These are phyloP conservation scores for Setophaga kirtlandii DNA, from an alignment of 2,113 vertebrate species.

Conservation along the genomic window DNA sequence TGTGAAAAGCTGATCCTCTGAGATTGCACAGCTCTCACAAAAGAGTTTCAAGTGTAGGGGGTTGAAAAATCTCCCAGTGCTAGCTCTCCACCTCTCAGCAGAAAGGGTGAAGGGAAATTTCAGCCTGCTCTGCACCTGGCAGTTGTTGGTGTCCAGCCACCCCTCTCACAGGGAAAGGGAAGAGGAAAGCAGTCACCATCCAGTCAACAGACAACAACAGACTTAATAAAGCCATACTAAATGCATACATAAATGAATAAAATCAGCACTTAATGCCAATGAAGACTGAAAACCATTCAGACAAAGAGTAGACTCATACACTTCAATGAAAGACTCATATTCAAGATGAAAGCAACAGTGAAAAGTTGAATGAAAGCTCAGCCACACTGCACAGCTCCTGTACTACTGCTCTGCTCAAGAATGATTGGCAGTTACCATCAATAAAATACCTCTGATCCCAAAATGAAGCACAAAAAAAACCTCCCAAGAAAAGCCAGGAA, in stretches of 20 bases:
- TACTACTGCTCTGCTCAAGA: not conserved
- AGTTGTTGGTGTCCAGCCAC: not conserved
- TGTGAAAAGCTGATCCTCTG: not conserved
- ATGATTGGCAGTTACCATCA: fast-evolving
- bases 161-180: not conserved
- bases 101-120: not conserved
- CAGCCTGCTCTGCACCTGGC: not conserved
- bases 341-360: not conserved
- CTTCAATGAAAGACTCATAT: not conserved
- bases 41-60: not conserved
- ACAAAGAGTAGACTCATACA: not conserved
- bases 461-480: not conserved
- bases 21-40: not conserved
- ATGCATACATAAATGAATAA: fast-evolving
- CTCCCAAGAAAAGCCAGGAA: not conserved
- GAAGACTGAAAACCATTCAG: not conserved
- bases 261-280: not conserved
- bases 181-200: not conserved
- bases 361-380: not conserved
- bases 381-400: fast-evolving
- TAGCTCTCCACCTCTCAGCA: not conserved
- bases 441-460: not conserved
- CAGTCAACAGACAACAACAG: not conserved
- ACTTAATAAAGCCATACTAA: not conserved
- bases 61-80: not conserved